A percentile compares a stretch with the other conserved stretches of the same genome.
These are phyloP conservation scores for Ivindomyrus marchei DNA, from an alignment of 2,113 vertebrate genomes.

Conservation along the genomic window DNA sequence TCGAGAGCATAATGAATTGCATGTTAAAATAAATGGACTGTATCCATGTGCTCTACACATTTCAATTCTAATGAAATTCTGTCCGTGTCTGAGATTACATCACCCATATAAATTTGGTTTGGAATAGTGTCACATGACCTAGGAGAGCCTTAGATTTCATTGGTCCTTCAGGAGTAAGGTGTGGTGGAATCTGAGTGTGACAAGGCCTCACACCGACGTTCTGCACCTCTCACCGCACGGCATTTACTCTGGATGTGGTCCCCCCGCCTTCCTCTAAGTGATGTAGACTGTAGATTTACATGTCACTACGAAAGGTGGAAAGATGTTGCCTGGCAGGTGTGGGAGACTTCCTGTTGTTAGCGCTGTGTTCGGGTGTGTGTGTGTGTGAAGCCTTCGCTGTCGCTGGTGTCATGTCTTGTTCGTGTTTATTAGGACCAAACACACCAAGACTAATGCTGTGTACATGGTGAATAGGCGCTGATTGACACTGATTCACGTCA, in stretches of 20 bases:
- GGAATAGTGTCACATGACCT: not conserved
- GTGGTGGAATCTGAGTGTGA: not conserved
- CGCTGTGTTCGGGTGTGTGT: not conserved
- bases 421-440: not conserved
- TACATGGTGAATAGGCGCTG: not conserved
- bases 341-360: not conserved
- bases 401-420: not conserved
- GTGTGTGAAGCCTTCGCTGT: not conserved
- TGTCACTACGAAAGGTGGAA: not conserved
- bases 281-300: not conserved
- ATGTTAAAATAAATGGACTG: not conserved
- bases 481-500: not conserved
- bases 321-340: not conserved
- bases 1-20: not conserved
- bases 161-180: not conserved
- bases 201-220: not conserved
- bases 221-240: not conserved
- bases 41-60: not conserved
- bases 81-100: not conserved
- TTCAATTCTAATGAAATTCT: not conserved
- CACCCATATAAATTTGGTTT: not conserved
- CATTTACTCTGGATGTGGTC: not conserved
- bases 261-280: not conserved
- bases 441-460: not conserved
- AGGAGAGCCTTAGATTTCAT: not conserved